A percentile compares a stretch with the other conserved stretches of the same genome.
Evolutionary conservation across 2,797 vertebrate species (phyloP).

Genomic region (Vultur gryphus): DNA sequence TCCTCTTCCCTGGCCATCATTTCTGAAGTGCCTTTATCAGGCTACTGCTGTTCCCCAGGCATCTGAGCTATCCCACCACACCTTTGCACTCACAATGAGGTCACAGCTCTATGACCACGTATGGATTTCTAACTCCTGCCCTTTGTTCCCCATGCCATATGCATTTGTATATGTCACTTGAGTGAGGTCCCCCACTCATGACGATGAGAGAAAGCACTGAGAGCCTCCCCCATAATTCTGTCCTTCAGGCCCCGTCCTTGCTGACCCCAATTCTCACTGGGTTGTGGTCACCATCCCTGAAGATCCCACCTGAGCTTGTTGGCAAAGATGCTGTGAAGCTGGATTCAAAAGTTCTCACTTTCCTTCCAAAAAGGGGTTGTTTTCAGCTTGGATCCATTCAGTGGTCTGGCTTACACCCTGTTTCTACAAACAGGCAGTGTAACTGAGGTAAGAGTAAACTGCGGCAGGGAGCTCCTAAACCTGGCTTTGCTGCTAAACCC

Average conservation of each 20-base stretch:
- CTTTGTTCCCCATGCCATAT: not conserved
- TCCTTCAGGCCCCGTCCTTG: not conserved
- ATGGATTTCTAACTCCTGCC: not conserved
- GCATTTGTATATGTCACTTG: not conserved
- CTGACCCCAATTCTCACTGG: not conserved
- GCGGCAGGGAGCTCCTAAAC: not conserved
- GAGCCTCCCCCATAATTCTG: not conserved
- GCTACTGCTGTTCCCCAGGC: not conserved
- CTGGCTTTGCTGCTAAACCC: not conserved
- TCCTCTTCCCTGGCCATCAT: not conserved
- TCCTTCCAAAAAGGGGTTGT: not conserved
- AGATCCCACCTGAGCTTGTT: not conserved
- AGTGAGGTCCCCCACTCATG: not conserved
- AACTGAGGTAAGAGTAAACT: not conserved
- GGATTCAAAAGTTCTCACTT: not conserved
- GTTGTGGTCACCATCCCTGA: not conserved
- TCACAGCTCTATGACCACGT: accelerated
- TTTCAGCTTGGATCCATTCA: not conserved
- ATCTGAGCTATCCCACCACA: not conserved
- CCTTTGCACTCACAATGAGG: not conserved
- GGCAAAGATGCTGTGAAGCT: not conserved
- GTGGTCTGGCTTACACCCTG: not conserved
- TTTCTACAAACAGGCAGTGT: not conserved
- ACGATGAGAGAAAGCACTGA: not conserved
- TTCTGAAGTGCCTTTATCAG: not conserved